Percentiles rank a stretch among this genome's conserved stretches.
phyloP scores from a whole-genome alignment of 2,797 vertebrate genomes.

The Jordanella pulchra region DNA sequence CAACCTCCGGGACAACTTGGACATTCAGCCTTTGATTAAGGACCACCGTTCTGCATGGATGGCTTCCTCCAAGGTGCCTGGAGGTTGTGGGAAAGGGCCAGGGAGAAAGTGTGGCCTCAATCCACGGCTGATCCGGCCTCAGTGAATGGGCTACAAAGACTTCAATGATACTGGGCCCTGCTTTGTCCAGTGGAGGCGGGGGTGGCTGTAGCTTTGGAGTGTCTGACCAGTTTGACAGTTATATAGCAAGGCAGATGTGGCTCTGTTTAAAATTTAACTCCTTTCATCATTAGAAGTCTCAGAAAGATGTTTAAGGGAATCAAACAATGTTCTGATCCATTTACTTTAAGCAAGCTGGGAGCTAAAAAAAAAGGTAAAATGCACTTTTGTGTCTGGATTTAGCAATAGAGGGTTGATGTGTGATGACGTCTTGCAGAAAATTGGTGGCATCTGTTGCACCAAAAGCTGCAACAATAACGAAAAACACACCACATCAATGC shows the following conservation, averaged over 20 bases:
- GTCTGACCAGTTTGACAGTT: conserved; percentile 27
- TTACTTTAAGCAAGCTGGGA: not conserved
- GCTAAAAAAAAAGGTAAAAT: not conserved
- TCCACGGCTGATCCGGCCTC: conserved; percentile 35
- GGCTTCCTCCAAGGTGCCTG: conserved; percentile 85
- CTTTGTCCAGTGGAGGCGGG: conserved; percentile 36
- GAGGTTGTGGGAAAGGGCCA: conserved; percentile 83
- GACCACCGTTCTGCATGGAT: conserved; percentile 87
- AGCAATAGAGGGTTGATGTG: not conserved
- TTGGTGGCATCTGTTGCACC: not conserved
- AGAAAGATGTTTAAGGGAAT: not conserved
- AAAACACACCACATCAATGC: not conserved
- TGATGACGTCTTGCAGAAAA: not conserved
- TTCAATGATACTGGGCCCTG: conserved; percentile 46
- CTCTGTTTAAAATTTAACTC: not conserved
- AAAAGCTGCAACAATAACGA: not conserved
- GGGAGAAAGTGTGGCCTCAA: conserved; percentile 69
- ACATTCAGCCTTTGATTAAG: conserved; percentile 88
- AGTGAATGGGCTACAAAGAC: conserved; percentile 44
- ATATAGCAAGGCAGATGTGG: conserved; percentile 10
- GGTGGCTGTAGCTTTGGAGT: conserved; percentile 24
- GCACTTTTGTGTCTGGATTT: not conserved
- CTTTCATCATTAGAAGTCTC: not conserved
- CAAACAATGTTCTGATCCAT: too few relatives aligned
- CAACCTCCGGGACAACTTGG: conserved; percentile 84